Evolutionary conservation across 2,797 vertebrate genomes (phyloP), one percentile per base, ranked within the genome.

Genomic region (Distichodus sexfasciatus): DNA sequence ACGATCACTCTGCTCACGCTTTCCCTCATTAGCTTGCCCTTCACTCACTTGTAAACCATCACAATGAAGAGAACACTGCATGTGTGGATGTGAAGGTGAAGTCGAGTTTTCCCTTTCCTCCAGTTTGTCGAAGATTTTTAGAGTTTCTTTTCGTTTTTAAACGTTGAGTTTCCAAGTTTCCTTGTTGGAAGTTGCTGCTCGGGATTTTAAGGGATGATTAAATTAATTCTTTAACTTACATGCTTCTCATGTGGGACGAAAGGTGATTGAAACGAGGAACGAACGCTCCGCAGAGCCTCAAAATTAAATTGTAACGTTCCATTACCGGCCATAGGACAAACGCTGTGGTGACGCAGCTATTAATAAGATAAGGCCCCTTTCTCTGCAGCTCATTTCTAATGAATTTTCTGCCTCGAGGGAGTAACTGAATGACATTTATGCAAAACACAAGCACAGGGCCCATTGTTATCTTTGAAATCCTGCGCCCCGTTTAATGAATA

Each of bases 341-440:
- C 80, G 81, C 83, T n/a, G n/a, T n/a, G n/a, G n/a, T n/a, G n/a
- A n/a, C 75, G 81, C 64, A 87, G 67, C 85, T 80, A 86, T 75
- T 89, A 88, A 86, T 79, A 82, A 74, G 23, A 59, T 40, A 82
- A 80, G 84, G 81, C 77, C 69, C 74, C 79, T 93, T 91, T 91
- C 82, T 90, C 89, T 80, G 82, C 86, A 90, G 87, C 86, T 86
- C 89, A 90, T 87, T 93, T 88, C 91, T 87, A 89, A 92, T 89
- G 85, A 90, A 88, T 89, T 93, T 89, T 91, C 88, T 88, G 86
- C 79, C 82, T 85, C 83, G 86, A 66, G 84, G 85, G 86, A 90
- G 89, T 92, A 94, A 95, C 93, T 91, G 91, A 87, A 89, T 85
- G 81, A 76, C 85, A 86, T 80, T 87, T 83, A 89, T 83, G 91